Percentiles rank a stretch among this genome's conserved stretches.
These are phyloP conservation scores for Parnassius glacialis DNA, from an alignment of 2,888 invertebrate species.

Conservation along the genomic window DNA sequence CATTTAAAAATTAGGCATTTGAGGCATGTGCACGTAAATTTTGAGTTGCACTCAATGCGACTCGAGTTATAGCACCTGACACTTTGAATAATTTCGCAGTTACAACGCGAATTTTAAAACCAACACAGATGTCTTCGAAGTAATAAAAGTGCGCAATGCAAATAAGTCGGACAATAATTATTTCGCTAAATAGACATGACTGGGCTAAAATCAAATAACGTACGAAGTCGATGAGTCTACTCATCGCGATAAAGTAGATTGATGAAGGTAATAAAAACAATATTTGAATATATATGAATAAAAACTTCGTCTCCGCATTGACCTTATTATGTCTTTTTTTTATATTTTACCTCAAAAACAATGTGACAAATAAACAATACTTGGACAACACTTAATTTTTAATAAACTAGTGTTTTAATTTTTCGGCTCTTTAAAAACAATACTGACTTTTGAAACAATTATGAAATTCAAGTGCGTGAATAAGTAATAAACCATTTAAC, in stretches of 20 bases:
- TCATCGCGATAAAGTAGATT: slow-evolving; percentile 15
- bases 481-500: too few relatives aligned
- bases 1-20: background rate
- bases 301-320: slow-evolving; percentile 20
- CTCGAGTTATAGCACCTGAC: slow-evolving; percentile 58
- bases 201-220: background rate
- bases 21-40: slow-evolving; percentile 1
- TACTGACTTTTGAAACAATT: too few relatives aligned
- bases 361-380: slow-evolving; percentile 15
- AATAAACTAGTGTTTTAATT: slow-evolving; percentile 5
- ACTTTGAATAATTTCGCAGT: slow-evolving; percentile 72
- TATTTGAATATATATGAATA: slow-evolving; percentile 7
- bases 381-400: slow-evolving; percentile 17
- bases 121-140: slow-evolving; percentile 56
- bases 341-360: slow-evolving; percentile 2
- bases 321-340: slow-evolving; percentile 11
- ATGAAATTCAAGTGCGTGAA: too few relatives aligned
- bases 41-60: background rate
- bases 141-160: slow-evolving; percentile 50
- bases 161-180: slow-evolving; percentile 27
- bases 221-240: slow-evolving; percentile 7
- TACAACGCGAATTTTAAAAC: slow-evolving; percentile 62
- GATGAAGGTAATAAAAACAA: slow-evolving; percentile 15
- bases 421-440: too few relatives aligned
- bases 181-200: background rate